phyloP scores from a whole-genome alignment of 2,113 vertebrate genomes.

The Triplophysa tibetana region DNA sequence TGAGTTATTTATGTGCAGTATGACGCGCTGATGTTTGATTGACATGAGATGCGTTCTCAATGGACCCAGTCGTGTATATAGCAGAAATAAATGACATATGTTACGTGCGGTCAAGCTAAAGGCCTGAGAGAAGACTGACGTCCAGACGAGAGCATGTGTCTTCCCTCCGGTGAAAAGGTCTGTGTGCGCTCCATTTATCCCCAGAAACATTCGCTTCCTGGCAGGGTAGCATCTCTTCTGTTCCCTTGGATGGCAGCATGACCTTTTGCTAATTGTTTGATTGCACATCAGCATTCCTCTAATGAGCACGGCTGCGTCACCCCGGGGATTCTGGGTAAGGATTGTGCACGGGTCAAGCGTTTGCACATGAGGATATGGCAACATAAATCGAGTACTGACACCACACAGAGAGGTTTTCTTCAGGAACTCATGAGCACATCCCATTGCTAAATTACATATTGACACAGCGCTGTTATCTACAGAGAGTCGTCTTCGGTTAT shows the following conservation, averaged over 20 bases:
- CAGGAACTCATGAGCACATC: background rate
- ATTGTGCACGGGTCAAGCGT: constrained; percentile 10
- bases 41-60: background rate
- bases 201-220: constrained; percentile 36
- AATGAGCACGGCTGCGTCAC: constrained; percentile 58
- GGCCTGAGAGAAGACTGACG: background rate
- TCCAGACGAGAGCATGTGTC: background rate
- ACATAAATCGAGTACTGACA: constrained; percentile 15
- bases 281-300: constrained; percentile 60
- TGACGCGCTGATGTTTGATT: background rate
- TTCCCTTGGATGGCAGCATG: constrained; percentile 55
- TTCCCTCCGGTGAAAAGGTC: background rate
- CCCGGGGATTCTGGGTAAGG: constrained; percentile 14
- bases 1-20: background rate
- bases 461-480: background rate
- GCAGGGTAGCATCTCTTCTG: constrained; percentile 36
- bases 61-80: no score
- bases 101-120: background rate
- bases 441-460: no score
- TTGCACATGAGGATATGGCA: constrained; percentile 37
- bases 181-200: constrained; percentile 41
- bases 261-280: constrained; percentile 69
- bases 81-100: no score
- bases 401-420: background rate
- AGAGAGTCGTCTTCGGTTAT: no score